Percentiles rank a stretch among this genome's conserved stretches.
Conservation (phyloP, 2,797 vertebrate genomes). For the Salarias fasciatus region DNA sequence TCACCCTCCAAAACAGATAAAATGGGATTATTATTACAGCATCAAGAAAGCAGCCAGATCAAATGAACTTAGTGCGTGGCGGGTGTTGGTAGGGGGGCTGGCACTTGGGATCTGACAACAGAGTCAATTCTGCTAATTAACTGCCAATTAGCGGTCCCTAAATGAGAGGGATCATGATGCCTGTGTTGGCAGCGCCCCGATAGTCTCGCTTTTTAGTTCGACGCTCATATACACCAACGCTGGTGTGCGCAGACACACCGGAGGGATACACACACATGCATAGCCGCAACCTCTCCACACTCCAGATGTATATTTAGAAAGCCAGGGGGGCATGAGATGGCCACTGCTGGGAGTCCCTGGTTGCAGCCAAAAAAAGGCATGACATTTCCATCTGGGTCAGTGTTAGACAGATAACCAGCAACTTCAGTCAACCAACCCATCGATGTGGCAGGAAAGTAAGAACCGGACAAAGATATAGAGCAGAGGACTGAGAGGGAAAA, state of each 20-base stretch:
- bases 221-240: slow-evolving; percentile 70
- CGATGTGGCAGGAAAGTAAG: slow-evolving; percentile 34
- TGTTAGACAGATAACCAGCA: slow-evolving; percentile 81
- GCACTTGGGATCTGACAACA: slow-evolving; percentile 89
- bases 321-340: slow-evolving; percentile 76
- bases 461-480: slow-evolving; percentile 13
- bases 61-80: slow-evolving; percentile 86
- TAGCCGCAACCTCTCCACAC: slow-evolving; percentile 70
- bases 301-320: slow-evolving; percentile 83
- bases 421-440: slow-evolving; percentile 72
- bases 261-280: slow-evolving; percentile 59
- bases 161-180: slow-evolving; percentile 95
- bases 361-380: slow-evolving; percentile 81
- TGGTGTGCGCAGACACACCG: slow-evolving; percentile 66
- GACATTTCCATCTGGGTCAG: slow-evolving; percentile 86
- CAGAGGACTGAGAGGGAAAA: slow-evolving; percentile 2
- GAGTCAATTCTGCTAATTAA: slow-evolving; percentile 98
- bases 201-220: slow-evolving; percentile 54
- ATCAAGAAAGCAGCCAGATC: slow-evolving; percentile 85
- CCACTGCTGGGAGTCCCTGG: slow-evolving; percentile 74
- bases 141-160: slow-evolving; percentile 96
- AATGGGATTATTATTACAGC: slow-evolving; percentile 82
- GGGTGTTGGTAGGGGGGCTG: slow-evolving; percentile 76
- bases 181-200: slow-evolving; percentile 82
- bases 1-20: slow-evolving; percentile 69